Percentiles rank a stretch among this genome's conserved stretches.
These are phyloP conservation scores for Carterocephalus palaemon DNA, from an alignment of 2,888 invertebrate genomes.

Conservation along the genomic window DNA sequence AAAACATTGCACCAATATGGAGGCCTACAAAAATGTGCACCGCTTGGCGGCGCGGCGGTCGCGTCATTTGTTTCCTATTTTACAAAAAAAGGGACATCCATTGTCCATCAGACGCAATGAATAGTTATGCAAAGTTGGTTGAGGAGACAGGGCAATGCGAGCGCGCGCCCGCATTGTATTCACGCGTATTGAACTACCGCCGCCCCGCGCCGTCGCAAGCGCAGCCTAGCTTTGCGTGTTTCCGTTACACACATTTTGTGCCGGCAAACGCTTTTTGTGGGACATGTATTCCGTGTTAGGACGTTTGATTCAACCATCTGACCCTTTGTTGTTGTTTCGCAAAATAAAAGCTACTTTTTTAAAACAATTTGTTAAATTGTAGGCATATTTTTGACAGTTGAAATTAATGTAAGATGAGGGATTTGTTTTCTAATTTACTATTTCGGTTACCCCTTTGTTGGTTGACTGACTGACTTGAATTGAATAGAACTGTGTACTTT, in stretches of 20 bases:
- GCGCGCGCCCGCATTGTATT: slow-evolving; percentile 53
- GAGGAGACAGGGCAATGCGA: slow-evolving; percentile 67
- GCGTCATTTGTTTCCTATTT: slow-evolving; percentile 33
- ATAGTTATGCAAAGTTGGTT: slow-evolving; percentile 56
- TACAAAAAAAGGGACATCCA: slow-evolving; percentile 39
- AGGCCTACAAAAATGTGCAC: slow-evolving; percentile 22
- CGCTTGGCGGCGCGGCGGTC: slow-evolving; percentile 24
- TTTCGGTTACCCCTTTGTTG: too few relatives aligned
- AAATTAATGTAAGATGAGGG: too few relatives aligned
- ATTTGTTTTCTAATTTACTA: too few relatives aligned
- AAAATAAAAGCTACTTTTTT: too few relatives aligned
- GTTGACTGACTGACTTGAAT: too few relatives aligned
- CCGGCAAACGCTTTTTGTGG: too few relatives aligned
- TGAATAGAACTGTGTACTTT: too few relatives aligned
- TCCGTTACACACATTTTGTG: slow-evolving; percentile 24
- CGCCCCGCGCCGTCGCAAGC: slow-evolving; percentile 33
- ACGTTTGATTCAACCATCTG: too few relatives aligned
- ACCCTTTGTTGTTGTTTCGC: too few relatives aligned
- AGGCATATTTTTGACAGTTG: too few relatives aligned
- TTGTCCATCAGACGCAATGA: slow-evolving; percentile 63
- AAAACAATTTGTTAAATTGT: too few relatives aligned
- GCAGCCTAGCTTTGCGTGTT: slow-evolving; percentile 30
- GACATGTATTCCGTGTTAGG: too few relatives aligned
- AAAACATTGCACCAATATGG: slow-evolving; percentile 10
- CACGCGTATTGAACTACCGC: slow-evolving; percentile 56